phyloP scores from a whole-genome alignment of 2,888 invertebrate species.

The Ceraclea dissimilis region DNA sequence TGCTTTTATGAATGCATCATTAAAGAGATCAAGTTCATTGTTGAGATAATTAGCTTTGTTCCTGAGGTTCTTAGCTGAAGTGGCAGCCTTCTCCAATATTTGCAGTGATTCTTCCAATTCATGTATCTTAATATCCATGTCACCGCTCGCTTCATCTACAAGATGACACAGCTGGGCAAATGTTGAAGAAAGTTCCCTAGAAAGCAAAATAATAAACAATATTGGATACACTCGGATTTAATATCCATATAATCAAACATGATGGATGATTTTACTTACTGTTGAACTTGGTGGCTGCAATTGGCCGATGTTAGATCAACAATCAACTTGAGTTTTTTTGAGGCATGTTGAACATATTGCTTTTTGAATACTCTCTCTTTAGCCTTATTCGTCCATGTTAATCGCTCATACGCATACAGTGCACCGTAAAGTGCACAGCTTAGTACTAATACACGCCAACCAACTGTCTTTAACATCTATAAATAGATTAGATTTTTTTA shows the following conservation, averaged over 20 bases:
- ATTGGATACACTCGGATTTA: not conserved
- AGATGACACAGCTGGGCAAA: slow-evolving; percentile 90
- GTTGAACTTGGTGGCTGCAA: slow-evolving; percentile 95
- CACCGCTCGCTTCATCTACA: slow-evolving; percentile 81
- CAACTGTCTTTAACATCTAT: slow-evolving; percentile 89
- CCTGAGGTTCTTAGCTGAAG: slow-evolving; percentile 71
- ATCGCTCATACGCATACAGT: slow-evolving; percentile 89
- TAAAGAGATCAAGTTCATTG: slow-evolving; percentile 86
- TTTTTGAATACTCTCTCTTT: slow-evolving; percentile 91
- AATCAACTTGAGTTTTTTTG: slow-evolving; percentile 86
- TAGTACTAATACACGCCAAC: slow-evolving; percentile 88
- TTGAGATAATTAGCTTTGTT: slow-evolving; percentile 92
- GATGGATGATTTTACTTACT: slow-evolving; percentile 44
- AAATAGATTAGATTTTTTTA: not conserved
- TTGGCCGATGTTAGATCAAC: slow-evolving; percentile 95
- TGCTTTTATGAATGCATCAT: slow-evolving; percentile 72
- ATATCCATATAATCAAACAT: not conserved
- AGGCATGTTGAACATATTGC: slow-evolving; percentile 90
- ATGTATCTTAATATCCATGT: slow-evolving; percentile 77
- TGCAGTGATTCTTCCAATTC: slow-evolving; percentile 65
- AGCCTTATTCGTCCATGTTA: slow-evolving; percentile 96
- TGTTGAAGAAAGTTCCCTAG: slow-evolving; percentile 85
- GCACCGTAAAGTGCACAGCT: slow-evolving; percentile 80
- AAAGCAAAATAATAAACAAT: not conserved
- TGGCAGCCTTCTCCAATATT: slow-evolving; percentile 70